These are phyloP conservation scores for Sclerurus mexicanus DNA, from an alignment of 2,113 vertebrate genomes.

Conservation along the genomic window DNA sequence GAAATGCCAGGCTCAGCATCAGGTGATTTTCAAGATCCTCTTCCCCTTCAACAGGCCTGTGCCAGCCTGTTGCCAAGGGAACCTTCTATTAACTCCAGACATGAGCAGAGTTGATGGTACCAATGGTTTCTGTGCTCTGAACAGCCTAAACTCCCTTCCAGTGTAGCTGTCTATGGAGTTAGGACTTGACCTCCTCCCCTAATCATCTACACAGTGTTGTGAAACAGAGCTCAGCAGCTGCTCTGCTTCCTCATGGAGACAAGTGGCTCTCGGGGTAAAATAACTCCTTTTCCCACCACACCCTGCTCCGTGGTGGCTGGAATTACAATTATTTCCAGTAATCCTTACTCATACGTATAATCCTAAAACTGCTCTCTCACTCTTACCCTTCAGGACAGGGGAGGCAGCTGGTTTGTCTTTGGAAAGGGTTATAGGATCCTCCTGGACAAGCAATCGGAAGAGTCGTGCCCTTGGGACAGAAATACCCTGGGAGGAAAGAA, in stretches of 20 bases:
- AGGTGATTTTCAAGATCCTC: background rate
- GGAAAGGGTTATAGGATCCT: slow-evolving; percentile 79
- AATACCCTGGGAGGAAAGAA: slow-evolving; percentile 76
- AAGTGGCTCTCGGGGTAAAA: background rate
- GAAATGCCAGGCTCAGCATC: background rate
- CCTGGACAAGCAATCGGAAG: slow-evolving; percentile 79
- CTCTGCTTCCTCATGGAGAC: background rate
- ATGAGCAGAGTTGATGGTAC: background rate
- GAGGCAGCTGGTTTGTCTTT: slow-evolving; percentile 75
- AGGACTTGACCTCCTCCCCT: background rate
- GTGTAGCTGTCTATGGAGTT: background rate
- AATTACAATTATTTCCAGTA: background rate
- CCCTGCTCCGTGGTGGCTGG: background rate
- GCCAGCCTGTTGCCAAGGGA: slow-evolving; percentile 18
- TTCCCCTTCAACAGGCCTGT: background rate
- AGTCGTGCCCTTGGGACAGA: slow-evolving; percentile 81
- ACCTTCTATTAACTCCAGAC: background rate
- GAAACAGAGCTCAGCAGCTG: background rate
- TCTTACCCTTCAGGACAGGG: slow-evolving; percentile 86
- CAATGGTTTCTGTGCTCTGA: background rate
- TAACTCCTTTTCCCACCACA: background rate
- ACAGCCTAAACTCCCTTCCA: background rate
- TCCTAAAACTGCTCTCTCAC: rapidly evolving
- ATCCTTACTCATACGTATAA: background rate
- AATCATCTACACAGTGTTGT: background rate